Evolutionary conservation across 2,797 vertebrate genomes (phyloP).

Genomic region (Myotis daubentonii): DNA sequence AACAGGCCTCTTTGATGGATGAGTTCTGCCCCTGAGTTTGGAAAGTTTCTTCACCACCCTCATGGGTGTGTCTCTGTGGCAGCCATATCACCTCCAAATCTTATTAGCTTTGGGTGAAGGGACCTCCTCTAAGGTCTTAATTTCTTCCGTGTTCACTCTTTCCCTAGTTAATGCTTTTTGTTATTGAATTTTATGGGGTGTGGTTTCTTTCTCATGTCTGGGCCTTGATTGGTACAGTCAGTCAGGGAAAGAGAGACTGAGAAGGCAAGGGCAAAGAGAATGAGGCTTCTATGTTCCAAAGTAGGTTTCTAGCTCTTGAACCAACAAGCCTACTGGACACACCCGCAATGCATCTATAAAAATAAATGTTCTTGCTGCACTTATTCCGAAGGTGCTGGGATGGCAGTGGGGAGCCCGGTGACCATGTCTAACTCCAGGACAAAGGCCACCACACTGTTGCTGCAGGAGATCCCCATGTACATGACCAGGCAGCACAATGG

Average conservation of each 20-base stretch:
- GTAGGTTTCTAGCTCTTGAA: background rate
- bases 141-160: conserved; percentile 13
- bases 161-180: conserved; percentile 21
- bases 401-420: background rate
- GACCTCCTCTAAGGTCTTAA: background rate
- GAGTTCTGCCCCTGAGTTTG: background rate
- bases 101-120: background rate
- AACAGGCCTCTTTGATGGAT: background rate
- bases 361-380: background rate
- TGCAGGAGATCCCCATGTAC: background rate
- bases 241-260: conserved; percentile 3
- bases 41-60: background rate
- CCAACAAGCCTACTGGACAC: background rate
- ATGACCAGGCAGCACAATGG: background rate
- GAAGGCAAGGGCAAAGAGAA: background rate
- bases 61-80: background rate
- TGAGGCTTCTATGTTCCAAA: background rate
- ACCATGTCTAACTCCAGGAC: background rate
- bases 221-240: background rate
- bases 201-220: conserved; percentile 47
- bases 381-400: background rate
- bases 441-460: background rate
- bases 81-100: background rate
- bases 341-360: background rate
- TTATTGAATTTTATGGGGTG: conserved; percentile 37